These are phyloP conservation scores for Chalcosyrphus nemorum DNA, from an alignment of 2,888 invertebrate genomes.

Conservation along the genomic window DNA sequence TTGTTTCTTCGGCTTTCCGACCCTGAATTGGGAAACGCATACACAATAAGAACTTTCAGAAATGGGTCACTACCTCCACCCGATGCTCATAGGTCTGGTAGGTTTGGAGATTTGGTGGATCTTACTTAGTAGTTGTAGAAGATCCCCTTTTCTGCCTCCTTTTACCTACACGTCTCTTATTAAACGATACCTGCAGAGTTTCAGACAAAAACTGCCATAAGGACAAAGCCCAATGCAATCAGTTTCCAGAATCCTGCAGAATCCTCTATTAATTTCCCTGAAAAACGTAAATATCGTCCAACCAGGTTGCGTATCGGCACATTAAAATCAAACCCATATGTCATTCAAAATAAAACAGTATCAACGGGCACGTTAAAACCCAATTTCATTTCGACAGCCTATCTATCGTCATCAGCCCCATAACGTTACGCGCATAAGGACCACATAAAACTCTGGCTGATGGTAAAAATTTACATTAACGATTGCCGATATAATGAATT, in stretches of 20 bases:
- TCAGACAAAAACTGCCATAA: no score
- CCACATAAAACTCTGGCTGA: conserved; percentile 13
- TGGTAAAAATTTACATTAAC: conserved; percentile 32
- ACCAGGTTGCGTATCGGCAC: not conserved
- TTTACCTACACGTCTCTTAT: no score
- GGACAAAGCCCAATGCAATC: no score
- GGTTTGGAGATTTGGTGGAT: no score
- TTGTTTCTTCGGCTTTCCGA: no score
- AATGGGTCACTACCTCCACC: no score
- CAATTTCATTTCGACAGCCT: conserved; percentile 1
- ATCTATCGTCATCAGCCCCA: not conserved
- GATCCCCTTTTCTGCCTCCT: no score
- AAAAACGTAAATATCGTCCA: not conserved
- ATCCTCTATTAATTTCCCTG: not conserved
- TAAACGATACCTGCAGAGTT: no score
- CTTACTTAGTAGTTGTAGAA: no score
- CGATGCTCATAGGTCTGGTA: no score
- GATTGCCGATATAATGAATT: conserved; percentile 44
- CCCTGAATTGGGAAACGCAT: no score
- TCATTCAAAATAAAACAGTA: not conserved
- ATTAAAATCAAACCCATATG: not conserved
- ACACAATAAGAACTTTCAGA: no score
- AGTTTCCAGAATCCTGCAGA: not conserved
- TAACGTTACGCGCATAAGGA: not conserved
- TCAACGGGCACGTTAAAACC: not conserved